A percentile compares a stretch with the other conserved stretches of the same genome.
These are phyloP conservation scores for Neodon shergylaensis DNA, from an alignment of 2,113 vertebrate genomes.

Conservation along the genomic window DNA sequence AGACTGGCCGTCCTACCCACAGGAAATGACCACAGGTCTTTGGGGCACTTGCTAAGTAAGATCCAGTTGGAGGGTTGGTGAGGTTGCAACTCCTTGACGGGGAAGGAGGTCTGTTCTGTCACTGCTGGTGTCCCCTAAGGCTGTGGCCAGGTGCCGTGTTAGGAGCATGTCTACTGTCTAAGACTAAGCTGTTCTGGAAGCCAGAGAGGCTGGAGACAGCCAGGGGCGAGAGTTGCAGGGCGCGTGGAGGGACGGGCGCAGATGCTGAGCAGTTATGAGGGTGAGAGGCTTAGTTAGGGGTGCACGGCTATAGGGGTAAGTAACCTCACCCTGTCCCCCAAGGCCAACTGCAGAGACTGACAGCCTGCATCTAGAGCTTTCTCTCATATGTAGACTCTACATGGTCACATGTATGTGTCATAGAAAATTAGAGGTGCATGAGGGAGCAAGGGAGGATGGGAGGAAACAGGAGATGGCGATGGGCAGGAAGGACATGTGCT, in stretches of 20 bases:
- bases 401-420: background rate
- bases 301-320: background rate
- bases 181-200: background rate
- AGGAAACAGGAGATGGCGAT: background rate
- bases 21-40: no score
- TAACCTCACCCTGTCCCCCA: background rate
- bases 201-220: no score
- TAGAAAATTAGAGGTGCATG: background rate
- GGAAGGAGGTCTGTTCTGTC: background rate
- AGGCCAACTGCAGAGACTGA: background rate
- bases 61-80: background rate
- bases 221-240: background rate
- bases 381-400: background rate
- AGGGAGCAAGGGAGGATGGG: background rate
- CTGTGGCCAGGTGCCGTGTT: background rate
- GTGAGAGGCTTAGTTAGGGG: background rate
- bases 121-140: no score
- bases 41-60: background rate
- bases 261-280: background rate
- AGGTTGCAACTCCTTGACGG: no score
- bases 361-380: background rate
- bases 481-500: background rate
- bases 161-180: no score
- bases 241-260: no score
- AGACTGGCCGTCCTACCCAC: background rate